Conservation (phyloP, 1,140 invertebrate species). For the Solenopsis fugax region DNA sequence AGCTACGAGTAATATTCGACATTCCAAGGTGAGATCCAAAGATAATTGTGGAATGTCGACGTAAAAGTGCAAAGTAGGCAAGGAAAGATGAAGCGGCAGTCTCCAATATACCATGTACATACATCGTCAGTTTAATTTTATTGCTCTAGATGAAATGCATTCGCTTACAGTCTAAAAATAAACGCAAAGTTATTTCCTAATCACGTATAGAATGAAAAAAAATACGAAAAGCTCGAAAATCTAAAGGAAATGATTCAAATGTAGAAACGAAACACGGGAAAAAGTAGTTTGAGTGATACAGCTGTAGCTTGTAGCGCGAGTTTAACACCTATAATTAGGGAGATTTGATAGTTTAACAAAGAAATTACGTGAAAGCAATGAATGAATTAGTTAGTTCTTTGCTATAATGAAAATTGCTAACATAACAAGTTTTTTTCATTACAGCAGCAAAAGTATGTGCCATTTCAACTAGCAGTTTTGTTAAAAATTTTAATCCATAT, state of each 20-base stretch:
- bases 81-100: conserved; percentile 58
- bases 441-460: too few species aligned
- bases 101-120: conserved; percentile 34
- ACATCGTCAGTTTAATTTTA: conserved; percentile 48
- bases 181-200: background rate
- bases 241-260: background rate
- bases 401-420: too few species aligned
- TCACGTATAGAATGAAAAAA: background rate
- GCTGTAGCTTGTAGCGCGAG: too few species aligned
- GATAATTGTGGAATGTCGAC: conserved; percentile 58
- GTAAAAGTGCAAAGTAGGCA: conserved; percentile 51
- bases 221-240: background rate
- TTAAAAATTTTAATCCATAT: too few species aligned
- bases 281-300: too few species aligned
- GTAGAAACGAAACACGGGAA: background rate
- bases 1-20: conserved; percentile 62
- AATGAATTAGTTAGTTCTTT: too few species aligned
- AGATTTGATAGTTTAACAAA: too few species aligned
- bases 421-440: too few species aligned
- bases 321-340: too few species aligned
- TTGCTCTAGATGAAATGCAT: conserved; percentile 21
- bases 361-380: too few species aligned
- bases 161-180: background rate
- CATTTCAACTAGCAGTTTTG: too few species aligned
- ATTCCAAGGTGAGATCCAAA: conserved; percentile 56